These are phyloP conservation scores for Neodontobutis hainanensis DNA, from an alignment of 2,113 vertebrate species.

Conservation along the genomic window DNA sequence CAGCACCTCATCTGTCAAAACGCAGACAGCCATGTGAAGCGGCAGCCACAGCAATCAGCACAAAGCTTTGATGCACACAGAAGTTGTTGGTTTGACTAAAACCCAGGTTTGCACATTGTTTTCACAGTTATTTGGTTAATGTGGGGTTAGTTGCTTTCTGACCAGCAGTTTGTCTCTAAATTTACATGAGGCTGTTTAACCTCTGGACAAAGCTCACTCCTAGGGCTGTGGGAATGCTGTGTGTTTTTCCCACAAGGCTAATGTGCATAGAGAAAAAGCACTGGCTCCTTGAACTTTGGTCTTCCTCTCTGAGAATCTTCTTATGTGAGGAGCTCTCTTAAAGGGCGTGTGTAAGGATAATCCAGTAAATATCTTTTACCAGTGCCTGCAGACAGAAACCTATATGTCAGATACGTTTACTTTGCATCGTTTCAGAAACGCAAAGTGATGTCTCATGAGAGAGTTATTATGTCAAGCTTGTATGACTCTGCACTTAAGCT, in stretches of 20 bases:
- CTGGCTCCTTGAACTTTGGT: constrained; percentile 68
- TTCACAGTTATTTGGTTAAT: constrained; percentile 35
- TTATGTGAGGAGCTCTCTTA: constrained; percentile 32
- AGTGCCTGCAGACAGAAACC: constrained; percentile 20
- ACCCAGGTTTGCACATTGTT: constrained; percentile 28
- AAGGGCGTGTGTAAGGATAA: constrained; percentile 50
- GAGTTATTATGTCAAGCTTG: constrained; percentile 16
- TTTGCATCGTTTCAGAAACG: not conserved
- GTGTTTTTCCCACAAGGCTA: constrained; percentile 50
- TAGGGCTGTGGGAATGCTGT: constrained; percentile 62
- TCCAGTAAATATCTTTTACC: constrained; percentile 44
- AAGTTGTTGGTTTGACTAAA: not conserved
- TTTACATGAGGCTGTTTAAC: constrained; percentile 55
- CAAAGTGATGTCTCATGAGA: constrained; percentile 13
- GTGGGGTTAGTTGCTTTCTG: constrained; percentile 39
- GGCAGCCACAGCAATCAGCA: constrained; percentile 45
- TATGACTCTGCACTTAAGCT: not conserved
- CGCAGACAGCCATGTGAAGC: constrained; percentile 38
- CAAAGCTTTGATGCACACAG: constrained; percentile 26
- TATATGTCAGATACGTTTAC: constrained; percentile 16
- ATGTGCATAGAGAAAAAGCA: constrained; percentile 23
- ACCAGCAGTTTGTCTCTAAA: constrained; percentile 32
- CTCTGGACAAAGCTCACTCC: constrained; percentile 50
- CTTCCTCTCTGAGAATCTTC: constrained; percentile 39
- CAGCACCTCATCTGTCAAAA: constrained; percentile 66